Evolutionary conservation across 2,888 invertebrate species (phyloP).

Genomic region (Antitype chi): DNA sequence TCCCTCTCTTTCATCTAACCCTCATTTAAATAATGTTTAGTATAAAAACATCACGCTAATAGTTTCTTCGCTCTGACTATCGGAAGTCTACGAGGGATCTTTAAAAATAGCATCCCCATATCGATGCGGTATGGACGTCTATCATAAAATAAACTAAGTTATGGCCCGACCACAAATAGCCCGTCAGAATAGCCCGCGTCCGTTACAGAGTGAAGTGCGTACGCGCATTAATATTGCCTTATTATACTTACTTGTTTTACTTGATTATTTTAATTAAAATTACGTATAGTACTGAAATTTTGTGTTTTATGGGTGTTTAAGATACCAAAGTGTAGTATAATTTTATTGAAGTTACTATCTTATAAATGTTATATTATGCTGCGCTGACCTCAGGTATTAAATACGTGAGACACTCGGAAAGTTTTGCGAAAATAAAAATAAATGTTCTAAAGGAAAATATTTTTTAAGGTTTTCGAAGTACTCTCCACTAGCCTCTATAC

Average conservation of each 20-base stretch:
- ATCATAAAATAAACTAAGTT: conserved; percentile 65
- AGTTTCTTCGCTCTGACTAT: conserved; percentile 47
- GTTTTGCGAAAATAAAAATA: too few species aligned
- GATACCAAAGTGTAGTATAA: too few species aligned
- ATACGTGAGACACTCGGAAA: too few species aligned
- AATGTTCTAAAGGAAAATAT: too few species aligned
- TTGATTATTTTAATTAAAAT: conserved; percentile 1
- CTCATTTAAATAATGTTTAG: conserved; percentile 36
- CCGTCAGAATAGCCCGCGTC: conserved; percentile 48
- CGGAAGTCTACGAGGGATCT: conserved; percentile 52
- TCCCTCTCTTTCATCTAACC: conserved; percentile 45
- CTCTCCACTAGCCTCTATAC: too few species aligned
- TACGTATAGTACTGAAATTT: not conserved
- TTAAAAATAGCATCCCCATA: conserved; percentile 57
- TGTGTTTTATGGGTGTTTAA: not conserved
- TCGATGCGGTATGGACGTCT: conserved; percentile 51
- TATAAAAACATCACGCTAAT: conserved; percentile 57
- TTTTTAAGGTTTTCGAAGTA: too few species aligned
- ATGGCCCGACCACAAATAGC: conserved; percentile 61
- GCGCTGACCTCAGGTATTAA: not conserved
- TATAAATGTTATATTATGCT: too few species aligned
- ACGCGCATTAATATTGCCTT: conserved; percentile 38
- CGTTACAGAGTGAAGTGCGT: conserved; percentile 56
- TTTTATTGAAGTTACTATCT: too few species aligned
- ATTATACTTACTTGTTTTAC: conserved; percentile 24